Conservation (phyloP, 1,140 invertebrate genomes). For the Drosophila asahinai region DNA sequence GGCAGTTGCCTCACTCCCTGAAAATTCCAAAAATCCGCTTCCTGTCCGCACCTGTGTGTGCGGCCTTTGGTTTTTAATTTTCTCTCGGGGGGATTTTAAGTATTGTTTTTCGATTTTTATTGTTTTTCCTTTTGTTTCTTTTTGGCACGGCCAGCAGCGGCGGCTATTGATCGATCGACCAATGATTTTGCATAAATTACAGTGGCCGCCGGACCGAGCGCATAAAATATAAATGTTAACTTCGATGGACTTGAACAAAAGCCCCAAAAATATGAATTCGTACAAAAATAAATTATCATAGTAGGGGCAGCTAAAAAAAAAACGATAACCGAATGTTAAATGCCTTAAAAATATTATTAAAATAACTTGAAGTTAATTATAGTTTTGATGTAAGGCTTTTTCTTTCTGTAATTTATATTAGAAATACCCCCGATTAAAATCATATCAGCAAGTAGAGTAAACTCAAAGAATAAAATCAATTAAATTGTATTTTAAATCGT, state of each 20-base stretch:
- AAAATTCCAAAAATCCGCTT: conserved; percentile 33
- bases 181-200: conserved; percentile 84
- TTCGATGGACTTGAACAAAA: conserved; percentile 60
- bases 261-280: conserved; percentile 41
- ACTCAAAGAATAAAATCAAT: neutral
- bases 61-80: conserved; percentile 44
- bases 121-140: conserved; percentile 27
- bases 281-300: conserved; percentile 1
- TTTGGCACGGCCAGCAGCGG: conserved; percentile 53
- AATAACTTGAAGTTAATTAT: neutral
- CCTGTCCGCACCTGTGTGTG: conserved; percentile 73
- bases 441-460: neutral
- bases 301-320: neutral
- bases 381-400: too few relatives aligned
- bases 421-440: neutral
- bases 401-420: too few relatives aligned
- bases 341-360: neutral
- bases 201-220: neutral
- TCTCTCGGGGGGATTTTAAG: conserved; percentile 23
- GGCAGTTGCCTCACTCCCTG: conserved; percentile 43
- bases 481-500: neutral
- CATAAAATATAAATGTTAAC: conserved; percentile 49
- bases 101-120: conserved; percentile 30
- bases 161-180: conserved; percentile 75
- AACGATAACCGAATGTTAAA: neutral